phyloP scores from a whole-genome alignment of 2,797 vertebrate species.

The Valencia hispanica region DNA sequence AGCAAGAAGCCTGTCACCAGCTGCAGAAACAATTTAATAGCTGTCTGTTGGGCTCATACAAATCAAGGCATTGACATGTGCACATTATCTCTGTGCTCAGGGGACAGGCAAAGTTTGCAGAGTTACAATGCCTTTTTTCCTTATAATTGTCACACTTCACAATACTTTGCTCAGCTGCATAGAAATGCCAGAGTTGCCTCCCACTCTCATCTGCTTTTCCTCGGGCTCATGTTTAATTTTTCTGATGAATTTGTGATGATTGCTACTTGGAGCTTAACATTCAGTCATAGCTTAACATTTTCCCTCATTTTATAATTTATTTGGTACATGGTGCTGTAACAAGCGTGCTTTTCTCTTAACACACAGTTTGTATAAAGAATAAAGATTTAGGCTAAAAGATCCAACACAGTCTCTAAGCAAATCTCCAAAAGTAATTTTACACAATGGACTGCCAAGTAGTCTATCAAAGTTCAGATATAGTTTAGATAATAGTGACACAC shows the following conservation, averaged over 20 bases:
- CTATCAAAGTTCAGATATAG: background rate
- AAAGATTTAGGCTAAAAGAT: background rate
- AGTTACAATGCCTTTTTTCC: constrained; percentile 41
- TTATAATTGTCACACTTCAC: constrained; percentile 64
- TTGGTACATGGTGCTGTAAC: background rate
- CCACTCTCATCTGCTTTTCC: constrained; percentile 21
- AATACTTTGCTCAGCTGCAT: constrained; percentile 39
- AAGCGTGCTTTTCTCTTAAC: background rate
- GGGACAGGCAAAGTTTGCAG: constrained; percentile 64
- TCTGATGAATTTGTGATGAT: constrained; percentile 51
- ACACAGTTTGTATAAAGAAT: constrained; percentile 21
- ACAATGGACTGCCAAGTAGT: background rate
- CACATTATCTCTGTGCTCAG: constrained; percentile 72
- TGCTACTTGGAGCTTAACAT: constrained; percentile 28
- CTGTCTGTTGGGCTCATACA: constrained; percentile 77
- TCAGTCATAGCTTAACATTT: constrained; percentile 31
- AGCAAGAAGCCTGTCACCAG: constrained; percentile 80
- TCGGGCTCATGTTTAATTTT: constrained; percentile 30
- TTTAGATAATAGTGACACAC: too few relatives aligned
- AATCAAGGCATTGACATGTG: constrained; percentile 79
- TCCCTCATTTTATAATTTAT: constrained; percentile 43
- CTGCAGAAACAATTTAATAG: constrained; percentile 79
- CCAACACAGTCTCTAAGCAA: background rate
- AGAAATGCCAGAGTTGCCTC: constrained; percentile 36
- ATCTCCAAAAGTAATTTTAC: background rate